Conservation (phyloP, 2,113 vertebrate species). For the Kryptolebias marmoratus region DNA sequence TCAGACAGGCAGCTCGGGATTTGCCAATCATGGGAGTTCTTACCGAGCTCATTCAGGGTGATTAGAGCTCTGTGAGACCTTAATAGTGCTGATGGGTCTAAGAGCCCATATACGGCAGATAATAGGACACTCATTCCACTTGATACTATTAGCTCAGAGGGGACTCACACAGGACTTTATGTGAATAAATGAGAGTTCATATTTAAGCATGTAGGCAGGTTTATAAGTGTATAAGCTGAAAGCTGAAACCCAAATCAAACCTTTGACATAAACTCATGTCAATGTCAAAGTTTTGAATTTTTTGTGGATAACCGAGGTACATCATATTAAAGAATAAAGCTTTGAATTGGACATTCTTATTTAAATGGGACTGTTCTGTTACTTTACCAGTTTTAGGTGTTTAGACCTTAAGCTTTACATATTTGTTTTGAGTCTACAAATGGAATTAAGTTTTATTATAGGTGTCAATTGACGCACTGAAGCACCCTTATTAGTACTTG, state of each 20-base stretch:
- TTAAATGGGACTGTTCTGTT: no score
- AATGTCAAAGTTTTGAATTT: not conserved
- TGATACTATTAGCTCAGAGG: conserved; percentile 35
- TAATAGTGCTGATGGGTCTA: conserved; percentile 59
- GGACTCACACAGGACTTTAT: not conserved
- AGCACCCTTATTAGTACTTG: no score
- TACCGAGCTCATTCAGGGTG: conserved; percentile 63
- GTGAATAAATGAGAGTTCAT: conserved; percentile 1
- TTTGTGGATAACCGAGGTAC: not conserved
- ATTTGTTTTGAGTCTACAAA: no score
- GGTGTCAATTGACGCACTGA: no score
- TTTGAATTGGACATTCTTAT: no score
- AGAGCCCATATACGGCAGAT: conserved; percentile 36
- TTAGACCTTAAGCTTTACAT: no score
- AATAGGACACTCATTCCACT: conserved; percentile 36
- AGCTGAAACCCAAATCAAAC: not conserved
- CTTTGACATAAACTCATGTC: not conserved
- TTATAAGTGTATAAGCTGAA: not conserved
- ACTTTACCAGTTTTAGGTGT: no score
- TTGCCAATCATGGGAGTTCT: conserved; percentile 56
- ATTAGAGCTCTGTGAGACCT: conserved; percentile 54
- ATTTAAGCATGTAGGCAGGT: not conserved
- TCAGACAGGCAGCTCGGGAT: conserved; percentile 54
- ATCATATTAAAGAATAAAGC: not conserved
- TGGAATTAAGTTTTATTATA: not conserved